These are phyloP conservation scores for Masnerella sp. DNA, from an alignment of 2,888 invertebrate species.

Conservation along the genomic window DNA sequence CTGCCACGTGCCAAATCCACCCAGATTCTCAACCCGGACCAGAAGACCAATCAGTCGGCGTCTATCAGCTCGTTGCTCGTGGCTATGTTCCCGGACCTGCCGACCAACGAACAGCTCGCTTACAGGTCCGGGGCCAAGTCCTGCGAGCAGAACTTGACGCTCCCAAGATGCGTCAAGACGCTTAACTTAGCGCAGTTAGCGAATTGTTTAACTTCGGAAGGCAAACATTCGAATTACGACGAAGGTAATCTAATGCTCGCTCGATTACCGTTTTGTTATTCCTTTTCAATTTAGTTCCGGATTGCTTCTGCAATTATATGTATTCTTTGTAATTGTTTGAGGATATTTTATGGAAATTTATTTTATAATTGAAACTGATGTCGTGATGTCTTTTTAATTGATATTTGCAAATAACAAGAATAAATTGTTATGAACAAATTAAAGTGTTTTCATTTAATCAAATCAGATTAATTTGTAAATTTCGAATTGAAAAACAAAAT, in stretches of 20 bases:
- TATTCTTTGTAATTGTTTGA: constrained; percentile 21
- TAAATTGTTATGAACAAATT: too few relatives aligned
- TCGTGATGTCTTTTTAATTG: too few relatives aligned
- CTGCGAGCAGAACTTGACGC: constrained; percentile 64
- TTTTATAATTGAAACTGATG: too few relatives aligned
- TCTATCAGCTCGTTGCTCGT: constrained; percentile 75
- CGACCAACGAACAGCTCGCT: constrained; percentile 70
- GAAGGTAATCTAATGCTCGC: constrained; percentile 62
- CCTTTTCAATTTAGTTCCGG: too few relatives aligned
- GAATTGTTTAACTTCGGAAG: constrained; percentile 66
- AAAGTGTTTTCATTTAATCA: too few relatives aligned
- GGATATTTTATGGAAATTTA: not conserved
- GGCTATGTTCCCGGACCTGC: constrained; percentile 74
- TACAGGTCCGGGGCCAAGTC: constrained; percentile 68
- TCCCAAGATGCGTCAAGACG: constrained; percentile 68
- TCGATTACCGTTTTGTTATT: too few relatives aligned
- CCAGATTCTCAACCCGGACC: constrained; percentile 72
- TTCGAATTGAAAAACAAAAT: too few relatives aligned
- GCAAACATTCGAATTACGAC: constrained; percentile 58
- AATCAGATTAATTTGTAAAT: too few relatives aligned
- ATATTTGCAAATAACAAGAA: too few relatives aligned
- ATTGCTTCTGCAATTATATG: too few relatives aligned
- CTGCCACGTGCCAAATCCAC: constrained; percentile 76
- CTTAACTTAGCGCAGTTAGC: constrained; percentile 69
- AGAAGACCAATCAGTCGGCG: constrained; percentile 65